A percentile compares a stretch with the other conserved stretches of the same genome.
phyloP scores from a whole-genome alignment of 2,797 vertebrate genomes.

The Enteromius paludinosus region DNA sequence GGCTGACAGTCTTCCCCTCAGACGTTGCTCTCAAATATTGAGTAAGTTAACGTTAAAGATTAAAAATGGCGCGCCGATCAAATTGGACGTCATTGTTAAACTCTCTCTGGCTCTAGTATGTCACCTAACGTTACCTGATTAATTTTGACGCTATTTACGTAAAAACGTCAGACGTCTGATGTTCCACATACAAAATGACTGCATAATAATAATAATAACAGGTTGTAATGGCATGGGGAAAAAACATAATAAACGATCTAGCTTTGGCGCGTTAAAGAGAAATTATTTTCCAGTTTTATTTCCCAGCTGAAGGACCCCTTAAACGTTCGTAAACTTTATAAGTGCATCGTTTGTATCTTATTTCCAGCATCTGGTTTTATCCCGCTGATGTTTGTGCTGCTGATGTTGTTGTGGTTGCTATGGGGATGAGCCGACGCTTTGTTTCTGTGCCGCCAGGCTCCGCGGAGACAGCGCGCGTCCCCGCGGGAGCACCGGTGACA shows the following conservation, averaged over 20 bases:
- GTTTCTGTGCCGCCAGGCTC: constrained; percentile 64
- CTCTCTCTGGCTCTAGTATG: not conserved
- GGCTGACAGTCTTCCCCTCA: not conserved
- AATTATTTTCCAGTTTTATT: not conserved
- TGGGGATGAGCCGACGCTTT: constrained; percentile 21
- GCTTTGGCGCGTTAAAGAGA: not conserved
- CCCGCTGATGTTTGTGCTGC: not conserved
- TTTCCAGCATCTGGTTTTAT: not conserved
- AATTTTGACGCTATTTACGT: not conserved
- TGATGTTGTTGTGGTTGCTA: constrained; percentile 35
- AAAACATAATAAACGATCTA: not conserved
- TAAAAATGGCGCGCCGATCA: not conserved
- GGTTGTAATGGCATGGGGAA: not conserved
- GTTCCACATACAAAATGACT: not conserved
- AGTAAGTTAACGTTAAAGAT: not conserved
- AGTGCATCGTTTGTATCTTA: not conserved
- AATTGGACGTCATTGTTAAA: not conserved
- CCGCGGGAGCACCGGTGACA: constrained; percentile 72
- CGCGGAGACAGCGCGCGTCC: constrained; percentile 77
- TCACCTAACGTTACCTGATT: not conserved
- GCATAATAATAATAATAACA: not conserved
- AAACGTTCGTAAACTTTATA: not conserved
- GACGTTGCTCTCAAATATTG: not conserved
- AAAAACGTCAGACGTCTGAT: not conserved
- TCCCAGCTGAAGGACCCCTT: too few species aligned